Conservation (phyloP, 2,113 vertebrate genomes). For the Cynoglossus semilaevis region DNA sequence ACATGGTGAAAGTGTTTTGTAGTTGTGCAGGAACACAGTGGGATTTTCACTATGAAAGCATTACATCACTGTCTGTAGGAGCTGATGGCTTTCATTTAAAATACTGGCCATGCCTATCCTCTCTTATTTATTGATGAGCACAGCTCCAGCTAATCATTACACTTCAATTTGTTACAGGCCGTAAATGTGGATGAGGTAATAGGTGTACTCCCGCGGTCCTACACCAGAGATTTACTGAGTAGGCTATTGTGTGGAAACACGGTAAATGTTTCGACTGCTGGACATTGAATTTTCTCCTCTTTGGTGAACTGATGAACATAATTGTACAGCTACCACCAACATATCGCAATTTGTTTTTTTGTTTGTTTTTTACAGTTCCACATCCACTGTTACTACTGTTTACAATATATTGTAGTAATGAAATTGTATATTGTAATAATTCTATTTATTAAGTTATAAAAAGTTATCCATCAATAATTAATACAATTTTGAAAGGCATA, state of each 20-base stretch:
- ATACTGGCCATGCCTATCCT: conserved; percentile 10
- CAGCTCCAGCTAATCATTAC: conserved; percentile 36
- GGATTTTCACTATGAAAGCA: conserved; percentile 46
- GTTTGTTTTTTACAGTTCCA: no score
- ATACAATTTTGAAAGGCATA: no score
- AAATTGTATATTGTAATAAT: no score
- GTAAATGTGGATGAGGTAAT: conserved; percentile 49
- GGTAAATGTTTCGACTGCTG: conserved; percentile 19
- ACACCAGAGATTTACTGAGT: conserved; percentile 29
- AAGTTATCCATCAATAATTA: no score
- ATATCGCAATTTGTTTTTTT: no score
- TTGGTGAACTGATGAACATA: conserved; percentile 9
- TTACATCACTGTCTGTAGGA: conserved; percentile 60
- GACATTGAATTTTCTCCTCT: conserved; percentile 15
- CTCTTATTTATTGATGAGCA: conserved; percentile 43
- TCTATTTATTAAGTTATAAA: no score
- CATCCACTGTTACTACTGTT: no score
- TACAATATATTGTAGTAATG: no score
- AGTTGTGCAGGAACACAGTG: conserved; percentile 36
- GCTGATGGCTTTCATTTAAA: conserved; percentile 32
- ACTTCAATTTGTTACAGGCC: conserved; percentile 33
- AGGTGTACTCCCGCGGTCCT: conserved; percentile 29
- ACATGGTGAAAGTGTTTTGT: conserved; percentile 53
- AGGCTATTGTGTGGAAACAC: conserved; percentile 26
- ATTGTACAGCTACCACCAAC: no score